Conservation (phyloP, 2,797 vertebrate species). For the Enteromius viviparus region DNA sequence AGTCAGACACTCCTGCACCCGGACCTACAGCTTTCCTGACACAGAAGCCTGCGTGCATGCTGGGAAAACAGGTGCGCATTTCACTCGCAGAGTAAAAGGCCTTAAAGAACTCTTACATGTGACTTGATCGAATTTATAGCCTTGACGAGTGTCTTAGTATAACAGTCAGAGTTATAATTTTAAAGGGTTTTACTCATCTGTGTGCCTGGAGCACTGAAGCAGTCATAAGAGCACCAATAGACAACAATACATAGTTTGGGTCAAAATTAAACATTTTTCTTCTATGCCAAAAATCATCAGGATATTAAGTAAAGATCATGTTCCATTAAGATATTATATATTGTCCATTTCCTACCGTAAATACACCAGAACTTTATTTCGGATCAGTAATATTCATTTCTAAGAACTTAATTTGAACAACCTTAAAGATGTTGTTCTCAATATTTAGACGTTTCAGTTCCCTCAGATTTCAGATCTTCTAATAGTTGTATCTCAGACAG, state of each 20-base stretch:
- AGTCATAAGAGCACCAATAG: not conserved
- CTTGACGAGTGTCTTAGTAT: not conserved
- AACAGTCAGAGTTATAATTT: not conserved
- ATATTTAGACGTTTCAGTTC: too few species aligned
- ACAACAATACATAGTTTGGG: too few species aligned
- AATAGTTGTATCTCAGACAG: too few species aligned
- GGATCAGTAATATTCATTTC: too few species aligned
- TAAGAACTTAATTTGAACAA: not conserved
- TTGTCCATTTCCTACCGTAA: not conserved
- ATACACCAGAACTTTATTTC: not conserved
- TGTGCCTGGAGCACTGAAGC: too few species aligned
- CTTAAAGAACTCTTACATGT: not conserved
- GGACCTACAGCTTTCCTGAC: conserved; percentile 74
- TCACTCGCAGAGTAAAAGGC: not conserved
- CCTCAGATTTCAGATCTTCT: too few species aligned
- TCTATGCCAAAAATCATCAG: not conserved
- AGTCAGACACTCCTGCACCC: conserved; percentile 75
- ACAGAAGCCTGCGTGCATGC: conserved; percentile 74
- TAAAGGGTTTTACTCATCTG: not conserved
- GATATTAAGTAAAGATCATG: not conserved
- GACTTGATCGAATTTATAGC: not conserved
- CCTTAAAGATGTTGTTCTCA: not conserved
- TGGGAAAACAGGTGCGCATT: conserved; percentile 71
- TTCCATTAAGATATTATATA: not conserved
- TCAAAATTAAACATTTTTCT: not conserved